Evolutionary conservation across 2,888 invertebrate species (phyloP).

Genomic region (Eristalis intricaria): DNA sequence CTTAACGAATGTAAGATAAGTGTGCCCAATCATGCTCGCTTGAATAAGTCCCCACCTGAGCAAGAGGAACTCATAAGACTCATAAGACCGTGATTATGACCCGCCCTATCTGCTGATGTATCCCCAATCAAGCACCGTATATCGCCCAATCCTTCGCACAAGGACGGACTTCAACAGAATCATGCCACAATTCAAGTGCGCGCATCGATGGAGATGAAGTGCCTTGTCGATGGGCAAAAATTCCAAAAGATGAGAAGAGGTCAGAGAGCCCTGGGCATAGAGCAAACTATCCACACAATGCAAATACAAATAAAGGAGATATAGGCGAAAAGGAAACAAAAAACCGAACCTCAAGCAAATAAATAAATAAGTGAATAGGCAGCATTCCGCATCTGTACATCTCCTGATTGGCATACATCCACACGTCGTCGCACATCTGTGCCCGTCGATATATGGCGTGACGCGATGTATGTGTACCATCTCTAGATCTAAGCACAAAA

Average conservation of each 20-base stretch:
- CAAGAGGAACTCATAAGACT: too few species aligned
- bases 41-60: too few species aligned
- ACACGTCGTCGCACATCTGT: background rate
- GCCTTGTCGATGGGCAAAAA: too few species aligned
- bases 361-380: slow-evolving; percentile 6
- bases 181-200: too few species aligned
- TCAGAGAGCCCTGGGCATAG: background rate
- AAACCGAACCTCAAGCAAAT: background rate
- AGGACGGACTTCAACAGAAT: too few species aligned
- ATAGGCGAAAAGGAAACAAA: background rate
- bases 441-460: background rate
- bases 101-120: too few species aligned
- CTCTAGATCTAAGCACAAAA: background rate
- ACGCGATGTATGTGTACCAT: background rate
- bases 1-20: too few species aligned
- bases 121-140: too few species aligned
- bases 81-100: too few species aligned
- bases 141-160: too few species aligned
- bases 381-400: slow-evolving; percentile 4
- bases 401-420: slow-evolving; percentile 10
- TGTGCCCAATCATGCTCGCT: too few species aligned
- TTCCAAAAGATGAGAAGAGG: background rate
- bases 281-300: background rate
- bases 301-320: background rate
- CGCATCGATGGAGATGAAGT: too few species aligned